A percentile compares a stretch with the other conserved stretches of the same genome.
These are phyloP conservation scores for Drosophila hydei DNA, from an alignment of 1,140 invertebrate species.

Conservation along the genomic window DNA sequence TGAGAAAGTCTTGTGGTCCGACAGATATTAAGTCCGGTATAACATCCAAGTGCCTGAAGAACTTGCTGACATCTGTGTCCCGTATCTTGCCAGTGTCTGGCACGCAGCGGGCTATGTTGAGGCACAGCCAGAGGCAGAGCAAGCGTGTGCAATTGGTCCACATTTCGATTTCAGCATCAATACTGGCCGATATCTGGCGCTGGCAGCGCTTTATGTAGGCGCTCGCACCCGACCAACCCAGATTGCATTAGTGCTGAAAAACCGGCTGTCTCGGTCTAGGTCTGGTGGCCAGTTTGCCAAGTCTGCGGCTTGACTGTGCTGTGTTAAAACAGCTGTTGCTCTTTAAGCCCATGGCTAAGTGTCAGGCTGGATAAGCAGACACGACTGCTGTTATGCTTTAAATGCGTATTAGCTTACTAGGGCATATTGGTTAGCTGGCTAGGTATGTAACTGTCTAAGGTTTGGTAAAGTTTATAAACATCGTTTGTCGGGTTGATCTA, in stretches of 20 bases:
- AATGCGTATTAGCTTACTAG: background rate
- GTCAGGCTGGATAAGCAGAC: slow-evolving; percentile 16
- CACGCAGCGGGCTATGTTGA: background rate
- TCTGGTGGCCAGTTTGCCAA: slow-evolving; percentile 38
- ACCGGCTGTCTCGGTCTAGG: slow-evolving; percentile 45
- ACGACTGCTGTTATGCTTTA: slow-evolving; percentile 29
- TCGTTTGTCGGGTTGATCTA: too few relatives aligned
- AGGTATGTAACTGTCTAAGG: too few relatives aligned
- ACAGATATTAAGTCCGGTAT: slow-evolving; percentile 75
- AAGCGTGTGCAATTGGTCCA: slow-evolving; percentile 10
- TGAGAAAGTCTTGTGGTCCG: slow-evolving; percentile 75
- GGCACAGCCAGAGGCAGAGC: slow-evolving; percentile 6
- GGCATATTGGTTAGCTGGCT: background rate
- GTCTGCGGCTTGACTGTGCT: slow-evolving; percentile 4
- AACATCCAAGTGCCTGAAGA: slow-evolving; percentile 64
- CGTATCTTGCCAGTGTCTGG: background rate
- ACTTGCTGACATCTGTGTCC: slow-evolving; percentile 67
- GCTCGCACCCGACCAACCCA: slow-evolving; percentile 1
- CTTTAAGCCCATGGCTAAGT: slow-evolving; percentile 4
- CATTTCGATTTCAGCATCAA: slow-evolving; percentile 21
- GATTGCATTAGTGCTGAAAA: slow-evolving; percentile 16
- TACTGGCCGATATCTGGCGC: slow-evolving; percentile 14
- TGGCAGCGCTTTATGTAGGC: slow-evolving; percentile 28
- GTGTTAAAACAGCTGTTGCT: slow-evolving; percentile 39
- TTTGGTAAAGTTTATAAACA: too few relatives aligned